Evolutionary conservation across 2,797 vertebrate species (phyloP).

Genomic region (Platyrinchus mystaceus): DNA sequence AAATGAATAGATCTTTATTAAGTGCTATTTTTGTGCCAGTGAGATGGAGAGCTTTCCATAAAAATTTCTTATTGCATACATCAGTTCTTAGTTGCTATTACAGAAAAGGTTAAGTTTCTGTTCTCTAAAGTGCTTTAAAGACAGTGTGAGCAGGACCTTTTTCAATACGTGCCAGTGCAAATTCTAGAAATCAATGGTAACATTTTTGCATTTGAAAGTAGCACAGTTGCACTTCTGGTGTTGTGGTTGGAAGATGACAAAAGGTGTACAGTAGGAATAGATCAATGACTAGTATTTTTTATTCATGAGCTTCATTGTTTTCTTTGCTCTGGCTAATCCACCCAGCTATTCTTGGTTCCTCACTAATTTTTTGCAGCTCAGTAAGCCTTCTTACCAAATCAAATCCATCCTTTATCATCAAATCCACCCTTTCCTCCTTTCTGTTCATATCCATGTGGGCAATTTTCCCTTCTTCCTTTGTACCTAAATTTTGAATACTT

Average conservation of each 20-base stretch:
- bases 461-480: not conserved
- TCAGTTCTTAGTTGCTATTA: not conserved
- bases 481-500: not conserved
- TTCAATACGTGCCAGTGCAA: not conserved
- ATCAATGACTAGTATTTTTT: not conserved
- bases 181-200: not conserved
- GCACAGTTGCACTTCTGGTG: not conserved
- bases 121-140: slow-evolving; percentile 13
- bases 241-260: not conserved
- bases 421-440: not conserved
- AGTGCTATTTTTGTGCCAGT: not conserved
- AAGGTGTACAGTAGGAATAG: not conserved
- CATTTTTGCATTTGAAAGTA: slow-evolving; percentile 1
- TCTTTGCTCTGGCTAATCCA: not conserved
- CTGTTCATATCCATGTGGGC: not conserved
- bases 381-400: not conserved
- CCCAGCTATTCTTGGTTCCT: not conserved
- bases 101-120: not conserved
- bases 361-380: not conserved
- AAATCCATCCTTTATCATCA: not conserved
- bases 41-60: not conserved
- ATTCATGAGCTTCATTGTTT: not conserved
- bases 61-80: not conserved
- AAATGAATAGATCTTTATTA: not conserved
- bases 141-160: not conserved